Evolutionary conservation across 2,113 vertebrate genomes (phyloP), one percentile per base, ranked within the genome.

Genomic region (Saccopteryx bilineata): DNA sequence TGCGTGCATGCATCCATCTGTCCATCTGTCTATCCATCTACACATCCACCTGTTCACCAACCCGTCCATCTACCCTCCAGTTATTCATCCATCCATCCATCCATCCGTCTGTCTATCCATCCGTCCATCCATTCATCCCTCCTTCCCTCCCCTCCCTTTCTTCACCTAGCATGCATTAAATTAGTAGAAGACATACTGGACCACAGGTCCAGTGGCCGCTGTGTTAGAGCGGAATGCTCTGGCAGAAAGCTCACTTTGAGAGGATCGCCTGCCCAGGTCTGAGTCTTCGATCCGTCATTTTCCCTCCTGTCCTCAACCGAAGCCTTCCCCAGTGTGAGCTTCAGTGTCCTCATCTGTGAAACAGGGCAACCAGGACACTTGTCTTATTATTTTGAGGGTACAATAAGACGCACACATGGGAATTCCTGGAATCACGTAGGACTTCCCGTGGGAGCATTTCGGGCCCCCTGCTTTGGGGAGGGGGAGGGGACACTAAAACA

Each of bases 371-470:
- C 21, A 24, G 23, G 12, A 46, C 17, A 1, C 9, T 72, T 54
- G 23, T 31, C 28, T 63, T 14, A 8, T 6, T 23, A n/a, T 7
- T 48, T n/a, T 33, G 18, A 69, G 23, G 66, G 31, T 46, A 79
- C 24, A n/a, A 2, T 28, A 26, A 76, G 33, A 58, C 15, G 48
- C 13, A 1, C 0, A 11, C 33, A 7, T 0, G 8, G 13, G 33
- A 23, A 19, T 76, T 84, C 50, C 52, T 60, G 23, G 54, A 58
- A 61, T 26, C 56, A 2, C 1, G 7, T 11, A 56, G 58, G 31
- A 21, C 63, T 72, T 63, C 46, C 2, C 1, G 0, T 0, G 5
- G 52, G 52, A 15, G 2, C 26, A 11, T 1, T 4, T 58, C 50
- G 4, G 31, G 23, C 9, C 50, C 39, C 17, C 7, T n/a, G 56